Base-by-base conservation (phyloP, 2,113 vertebrate genomes). In the Bagarius yarrelli region DNA sequence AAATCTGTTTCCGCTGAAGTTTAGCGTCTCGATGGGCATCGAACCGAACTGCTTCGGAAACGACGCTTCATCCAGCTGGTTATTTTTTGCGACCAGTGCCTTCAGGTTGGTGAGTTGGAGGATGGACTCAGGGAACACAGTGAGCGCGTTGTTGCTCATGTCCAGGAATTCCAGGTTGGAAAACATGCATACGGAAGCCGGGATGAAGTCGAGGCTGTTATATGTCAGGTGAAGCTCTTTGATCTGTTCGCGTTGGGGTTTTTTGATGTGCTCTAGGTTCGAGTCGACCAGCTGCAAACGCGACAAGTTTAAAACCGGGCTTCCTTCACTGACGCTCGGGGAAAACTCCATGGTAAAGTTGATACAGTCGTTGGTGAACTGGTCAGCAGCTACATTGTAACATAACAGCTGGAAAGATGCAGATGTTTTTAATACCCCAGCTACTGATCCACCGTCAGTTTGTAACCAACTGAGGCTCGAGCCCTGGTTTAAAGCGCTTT, bases 1-100 rank as follows among this genome's bases (percentile, higher is more conserved):
- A 85, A 99, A 99, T 34, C 95, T 91, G 91, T 99, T 99, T 23
- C 97, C 97, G 86, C 97, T 96, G 21, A 99, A 91, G 90, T 99
- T 99, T 87, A 99, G 90, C 82, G 95, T 93, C 85, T 97, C 95
- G 78, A 99, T 91, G 59, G 63, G 87, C 90, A 95, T 91, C 79
- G 91, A 94, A 55, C 93, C 90, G 59, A 97, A 95, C 77, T 93
- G 94, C 79, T 98, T 98, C 64, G 97, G 97, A 85, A 97, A 90
- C 5, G 96, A 95, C 8, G 90, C 91, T 85, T 95, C 96, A 71
- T 96, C 94, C 78, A 99, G 93, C 5, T 94, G 92, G 92, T 98
- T 99, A 93, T 99, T 98, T 91, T 97, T 97, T 78, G 97, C 96
- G 77, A 99, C 85, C 36, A 98, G 91, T 15, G 95, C 95, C 83